Evolutionary conservation across 1,140 invertebrate genomes (phyloP).

Genomic region (Drosophila sp.): DNA sequence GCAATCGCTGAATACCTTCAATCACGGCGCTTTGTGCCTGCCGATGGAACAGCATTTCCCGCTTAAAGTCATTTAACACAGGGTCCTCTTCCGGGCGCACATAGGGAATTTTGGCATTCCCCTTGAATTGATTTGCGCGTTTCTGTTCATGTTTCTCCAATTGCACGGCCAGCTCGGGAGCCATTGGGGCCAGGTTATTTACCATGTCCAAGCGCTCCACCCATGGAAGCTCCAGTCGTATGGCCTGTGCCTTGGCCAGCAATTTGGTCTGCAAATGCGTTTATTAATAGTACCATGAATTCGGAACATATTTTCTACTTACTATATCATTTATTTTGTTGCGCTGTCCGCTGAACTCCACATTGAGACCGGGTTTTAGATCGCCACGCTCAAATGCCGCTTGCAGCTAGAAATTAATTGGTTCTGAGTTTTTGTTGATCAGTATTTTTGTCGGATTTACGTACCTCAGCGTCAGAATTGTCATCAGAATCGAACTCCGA

Average conservation of each 20-base stretch:
- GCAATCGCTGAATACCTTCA: conserved; percentile 90
- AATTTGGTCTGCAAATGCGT: conserved; percentile 86
- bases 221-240: conserved; percentile 92
- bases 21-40: conserved; percentile 95
- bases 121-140: conserved; percentile 88
- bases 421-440: no score
- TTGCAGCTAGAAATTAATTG: conserved; percentile 88
- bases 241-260: conserved; percentile 89
- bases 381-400: conserved; percentile 92
- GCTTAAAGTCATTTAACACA: conserved; percentile 96
- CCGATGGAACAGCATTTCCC: conserved; percentile 95
- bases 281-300: neutral
- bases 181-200: conserved; percentile 90
- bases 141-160: conserved; percentile 90
- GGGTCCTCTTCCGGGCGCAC: conserved; percentile 90
- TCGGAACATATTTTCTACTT: conserved; percentile 60
- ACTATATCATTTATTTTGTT: conserved; percentile 89
- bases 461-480: conserved; percentile 78
- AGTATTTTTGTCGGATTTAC: neutral
- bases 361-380: conserved; percentile 93
- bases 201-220: conserved; percentile 93
- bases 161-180: conserved; percentile 92
- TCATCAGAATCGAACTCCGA: conserved; percentile 78
- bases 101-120: conserved; percentile 88
- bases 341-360: conserved; percentile 87